Evolutionary conservation across 2,888 invertebrate species (phyloP).

Genomic region (Neoitamus cyanurus): DNA sequence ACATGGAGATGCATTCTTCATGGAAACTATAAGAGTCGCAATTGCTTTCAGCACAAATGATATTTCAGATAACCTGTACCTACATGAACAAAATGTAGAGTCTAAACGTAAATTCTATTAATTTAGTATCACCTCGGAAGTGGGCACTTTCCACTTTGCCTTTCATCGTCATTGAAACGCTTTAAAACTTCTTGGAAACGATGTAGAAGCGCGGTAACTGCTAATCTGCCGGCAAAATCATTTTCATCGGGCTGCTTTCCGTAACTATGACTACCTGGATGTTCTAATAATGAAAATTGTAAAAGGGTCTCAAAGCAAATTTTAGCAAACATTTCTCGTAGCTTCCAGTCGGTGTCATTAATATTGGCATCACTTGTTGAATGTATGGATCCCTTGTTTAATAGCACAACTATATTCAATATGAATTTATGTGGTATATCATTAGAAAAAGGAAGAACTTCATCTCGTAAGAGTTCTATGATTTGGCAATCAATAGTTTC

Average conservation of each 20-base stretch:
- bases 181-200: constrained; percentile 93
- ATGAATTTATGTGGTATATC: constrained; percentile 84
- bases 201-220: constrained; percentile 91
- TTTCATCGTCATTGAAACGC: constrained; percentile 86
- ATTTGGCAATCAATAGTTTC: constrained; percentile 87
- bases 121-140: constrained; percentile 74
- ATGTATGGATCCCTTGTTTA: constrained; percentile 88
- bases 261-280: constrained; percentile 69
- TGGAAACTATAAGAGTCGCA: constrained; percentile 88
- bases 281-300: constrained; percentile 90
- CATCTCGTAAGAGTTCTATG: constrained; percentile 82
- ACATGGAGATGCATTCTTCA: constrained; percentile 90
- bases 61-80: constrained; percentile 93
- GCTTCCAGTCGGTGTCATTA: constrained; percentile 81
- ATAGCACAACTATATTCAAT: constrained; percentile 82
- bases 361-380: constrained; percentile 75
- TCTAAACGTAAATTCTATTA: neutral
- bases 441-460: constrained; percentile 83
- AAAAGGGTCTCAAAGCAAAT: constrained; percentile 95
- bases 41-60: constrained; percentile 95
- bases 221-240: constrained; percentile 78
- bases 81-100: constrained; percentile 60
- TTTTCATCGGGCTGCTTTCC: constrained; percentile 66
- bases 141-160: constrained; percentile 85
- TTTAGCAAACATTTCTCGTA: constrained; percentile 95